Evolutionary conservation across 2,888 invertebrate genomes (phyloP).

Genomic region (Dromius quadrimaculatus): DNA sequence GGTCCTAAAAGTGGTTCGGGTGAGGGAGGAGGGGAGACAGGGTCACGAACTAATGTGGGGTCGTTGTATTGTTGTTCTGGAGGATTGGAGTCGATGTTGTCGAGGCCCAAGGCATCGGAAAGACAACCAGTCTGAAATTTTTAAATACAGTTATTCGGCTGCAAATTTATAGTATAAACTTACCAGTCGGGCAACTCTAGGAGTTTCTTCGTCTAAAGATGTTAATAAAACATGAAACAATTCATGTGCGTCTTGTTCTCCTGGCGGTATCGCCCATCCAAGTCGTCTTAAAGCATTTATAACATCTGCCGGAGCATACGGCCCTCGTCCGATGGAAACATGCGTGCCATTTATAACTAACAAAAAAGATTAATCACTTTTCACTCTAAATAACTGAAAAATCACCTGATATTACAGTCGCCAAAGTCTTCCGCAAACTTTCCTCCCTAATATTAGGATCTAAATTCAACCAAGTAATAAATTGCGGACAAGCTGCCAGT

Average conservation of each 20-base stretch:
- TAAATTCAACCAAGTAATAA: constrained; percentile 85
- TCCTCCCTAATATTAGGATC: constrained; percentile 74
- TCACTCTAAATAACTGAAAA: constrained; percentile 18
- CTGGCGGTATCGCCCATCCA: constrained; percentile 89
- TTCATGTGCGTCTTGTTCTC: constrained; percentile 96
- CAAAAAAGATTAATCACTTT: background rate
- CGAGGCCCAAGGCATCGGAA: constrained; percentile 76
- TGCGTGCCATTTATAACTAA: constrained; percentile 81
- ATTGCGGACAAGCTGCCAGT: constrained; percentile 86
- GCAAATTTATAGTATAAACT: background rate
- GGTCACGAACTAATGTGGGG: constrained; percentile 61
- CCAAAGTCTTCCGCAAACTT: constrained; percentile 79
- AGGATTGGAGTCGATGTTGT: constrained; percentile 62
- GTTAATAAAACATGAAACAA: constrained; percentile 88
- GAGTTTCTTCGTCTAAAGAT: constrained; percentile 90
- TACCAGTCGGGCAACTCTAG: constrained; percentile 70
- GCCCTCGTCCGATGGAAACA: constrained; percentile 73
- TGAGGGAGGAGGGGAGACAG: background rate
- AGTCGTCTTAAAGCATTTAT: constrained; percentile 80
- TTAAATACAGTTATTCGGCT: background rate
- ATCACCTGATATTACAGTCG: constrained; percentile 80
- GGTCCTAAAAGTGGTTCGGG: background rate
- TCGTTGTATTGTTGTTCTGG: constrained; percentile 61
- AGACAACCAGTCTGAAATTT: constrained; percentile 74
- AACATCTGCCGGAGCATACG: constrained; percentile 75